Conservation (phyloP, 2,888 invertebrate species). For the Mythimna albipuncta region DNA sequence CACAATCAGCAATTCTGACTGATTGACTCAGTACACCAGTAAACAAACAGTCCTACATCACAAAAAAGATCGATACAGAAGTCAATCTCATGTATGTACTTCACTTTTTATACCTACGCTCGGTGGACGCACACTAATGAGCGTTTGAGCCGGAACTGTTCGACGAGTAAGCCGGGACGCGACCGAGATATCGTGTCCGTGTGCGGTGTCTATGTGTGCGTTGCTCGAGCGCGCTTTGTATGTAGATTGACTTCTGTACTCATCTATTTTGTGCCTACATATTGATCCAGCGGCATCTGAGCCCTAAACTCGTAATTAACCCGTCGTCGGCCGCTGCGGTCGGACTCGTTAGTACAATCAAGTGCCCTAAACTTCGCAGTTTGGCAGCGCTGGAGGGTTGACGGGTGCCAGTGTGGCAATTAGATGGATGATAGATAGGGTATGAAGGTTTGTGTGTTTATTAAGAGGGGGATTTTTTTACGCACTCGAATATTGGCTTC, state of each 20-base stretch:
- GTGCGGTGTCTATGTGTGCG: too few species aligned
- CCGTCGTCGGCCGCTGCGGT: constrained; percentile 42
- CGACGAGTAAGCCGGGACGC: too few species aligned
- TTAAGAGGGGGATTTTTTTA: background rate
- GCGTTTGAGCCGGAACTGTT: too few species aligned
- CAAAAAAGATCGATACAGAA: too few species aligned
- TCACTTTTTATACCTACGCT: too few species aligned
- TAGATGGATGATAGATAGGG: constrained; percentile 40
- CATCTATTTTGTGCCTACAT: background rate
- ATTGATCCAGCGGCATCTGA: constrained; percentile 23
- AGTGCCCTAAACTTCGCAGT: constrained; percentile 54
- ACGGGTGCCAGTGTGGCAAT: constrained; percentile 22
- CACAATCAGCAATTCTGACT: constrained; percentile 8
- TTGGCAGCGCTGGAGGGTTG: constrained; percentile 22
- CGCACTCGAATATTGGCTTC: too few species aligned
- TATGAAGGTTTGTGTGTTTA: constrained; percentile 10
- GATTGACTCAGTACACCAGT: constrained; percentile 1
- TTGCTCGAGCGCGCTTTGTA: too few species aligned
- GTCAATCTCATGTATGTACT: too few species aligned
- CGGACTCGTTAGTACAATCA: constrained; percentile 61
- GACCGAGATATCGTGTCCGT: too few species aligned
- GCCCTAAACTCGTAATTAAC: constrained; percentile 48
- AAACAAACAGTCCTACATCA: constrained; percentile 9
- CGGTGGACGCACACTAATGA: too few species aligned
- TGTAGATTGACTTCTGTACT: too few species aligned